Base-by-base conservation (phyloP, 2,797 vertebrate genomes). In the Yasuhikotakia modesta region DNA sequence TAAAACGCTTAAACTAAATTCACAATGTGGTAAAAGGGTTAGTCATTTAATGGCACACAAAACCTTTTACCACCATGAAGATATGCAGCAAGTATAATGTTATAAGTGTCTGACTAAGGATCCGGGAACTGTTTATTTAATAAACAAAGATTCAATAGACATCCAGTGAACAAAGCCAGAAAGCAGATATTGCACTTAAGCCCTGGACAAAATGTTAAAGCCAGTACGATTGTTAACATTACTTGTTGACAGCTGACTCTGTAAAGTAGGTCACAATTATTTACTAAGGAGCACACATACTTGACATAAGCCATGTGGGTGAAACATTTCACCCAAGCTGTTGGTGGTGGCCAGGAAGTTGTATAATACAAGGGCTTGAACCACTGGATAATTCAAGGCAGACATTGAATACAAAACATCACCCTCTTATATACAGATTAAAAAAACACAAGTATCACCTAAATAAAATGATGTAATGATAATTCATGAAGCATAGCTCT, bases 241-340 rank as follows among this genome's bases (percentile, higher is more conserved):
- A 16, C 65, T 50, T 3, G 24, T 39, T 70, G 66, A 77, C 45
- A 77, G 27, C 43, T 43, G 30, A 61, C 68, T 55, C 17, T 57
- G 22, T 55, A 22, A 65, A 78, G 32, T 71, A 78, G 48, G 76
- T 55, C 76, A 64, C 32, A 71, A 21, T n/a, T 63, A 19, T 30
- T 43, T 24, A 70, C 45, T n/a, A 39, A 61, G 30, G 5, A 77
- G 45, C 45, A 50, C 27, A 21, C 43, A 50, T 55, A 30, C 16
- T 32, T 60, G 52, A 57, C 32, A 35, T 13, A 53, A 45, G 43
- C 12, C 35, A 57, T 19, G 52, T 19, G 39, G 24, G 53, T 27
- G 1, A 68, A 67, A 45, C 45, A 17, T 21, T 17, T 69, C 52
- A 57, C 35, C 35, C 13, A 46, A 57, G 61, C 35, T 43, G 13